Evolutionary conservation across 2,888 invertebrate species (phyloP).

Genomic region (Patella depressa): DNA sequence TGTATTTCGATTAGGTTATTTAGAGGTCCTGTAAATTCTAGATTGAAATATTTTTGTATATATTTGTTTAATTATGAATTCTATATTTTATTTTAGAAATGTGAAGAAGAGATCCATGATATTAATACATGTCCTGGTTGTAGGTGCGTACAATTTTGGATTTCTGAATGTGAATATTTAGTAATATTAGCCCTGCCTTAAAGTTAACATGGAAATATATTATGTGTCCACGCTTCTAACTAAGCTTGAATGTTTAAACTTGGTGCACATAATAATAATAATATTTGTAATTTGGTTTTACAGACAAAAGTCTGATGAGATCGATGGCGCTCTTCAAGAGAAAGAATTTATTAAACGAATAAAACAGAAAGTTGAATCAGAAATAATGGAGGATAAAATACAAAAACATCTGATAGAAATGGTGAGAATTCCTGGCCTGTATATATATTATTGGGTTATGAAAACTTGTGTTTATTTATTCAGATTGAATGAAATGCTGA

Average conservation of each 20-base stretch:
- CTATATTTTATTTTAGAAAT: neutral
- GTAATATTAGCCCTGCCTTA: too few relatives aligned
- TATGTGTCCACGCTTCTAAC: too few relatives aligned
- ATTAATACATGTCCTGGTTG: neutral
- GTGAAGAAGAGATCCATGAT: conserved; percentile 2
- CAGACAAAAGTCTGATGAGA: neutral
- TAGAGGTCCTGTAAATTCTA: neutral
- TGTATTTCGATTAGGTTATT: neutral
- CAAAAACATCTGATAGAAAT: neutral
- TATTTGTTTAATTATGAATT: neutral
- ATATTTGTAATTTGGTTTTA: too few relatives aligned
- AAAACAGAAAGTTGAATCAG: neutral
- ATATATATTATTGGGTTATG: too few relatives aligned
- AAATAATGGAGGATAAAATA: conserved; percentile 1
- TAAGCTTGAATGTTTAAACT: too few relatives aligned
- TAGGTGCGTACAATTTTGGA: neutral
- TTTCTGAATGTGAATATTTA: too few relatives aligned
- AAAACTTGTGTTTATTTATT: too few relatives aligned
- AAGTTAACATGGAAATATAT: too few relatives aligned
- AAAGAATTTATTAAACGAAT: neutral
- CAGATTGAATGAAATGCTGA: too few relatives aligned
- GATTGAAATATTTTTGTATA: neutral
- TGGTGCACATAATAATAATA: too few relatives aligned
- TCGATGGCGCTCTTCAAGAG: neutral
- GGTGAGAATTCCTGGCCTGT: neutral